phyloP scores from a whole-genome alignment of 1,140 invertebrate genomes.

The Trachymyrmex septentrionalis region DNA sequence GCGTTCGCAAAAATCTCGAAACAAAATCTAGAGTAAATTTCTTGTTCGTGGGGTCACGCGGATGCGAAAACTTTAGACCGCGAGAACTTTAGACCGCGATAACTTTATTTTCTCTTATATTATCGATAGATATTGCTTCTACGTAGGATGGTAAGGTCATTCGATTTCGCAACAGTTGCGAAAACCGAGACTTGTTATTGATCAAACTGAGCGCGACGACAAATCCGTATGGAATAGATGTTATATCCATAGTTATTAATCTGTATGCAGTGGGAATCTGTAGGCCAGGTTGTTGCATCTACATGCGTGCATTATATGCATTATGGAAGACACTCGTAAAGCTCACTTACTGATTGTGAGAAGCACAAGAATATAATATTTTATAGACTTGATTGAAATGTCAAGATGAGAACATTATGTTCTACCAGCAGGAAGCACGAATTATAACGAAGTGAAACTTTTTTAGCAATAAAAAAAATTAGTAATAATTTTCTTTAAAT shows the following conservation, averaged over 20 bases:
- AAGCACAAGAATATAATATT: no score
- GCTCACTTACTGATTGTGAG: no score
- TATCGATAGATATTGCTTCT: conserved; percentile 51
- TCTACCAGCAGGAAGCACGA: no score
- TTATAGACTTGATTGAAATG: no score
- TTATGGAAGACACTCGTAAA: no score
- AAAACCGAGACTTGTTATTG: conserved; percentile 28
- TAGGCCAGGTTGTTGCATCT: no score
- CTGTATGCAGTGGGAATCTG: not conserved
- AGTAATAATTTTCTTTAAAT: not conserved
- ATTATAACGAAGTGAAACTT: not conserved
- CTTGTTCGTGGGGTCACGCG: conserved; percentile 44
- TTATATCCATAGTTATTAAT: not conserved
- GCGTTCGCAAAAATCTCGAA: conserved; percentile 20
- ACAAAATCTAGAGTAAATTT: conserved; percentile 50
- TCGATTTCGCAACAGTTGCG: conserved; percentile 35
- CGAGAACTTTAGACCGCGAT: conserved; percentile 28
- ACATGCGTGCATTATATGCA: no score
- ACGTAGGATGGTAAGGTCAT: not conserved
- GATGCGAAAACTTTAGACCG: conserved; percentile 31
- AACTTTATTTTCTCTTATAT: conserved; percentile 55
- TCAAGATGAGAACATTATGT: no score
- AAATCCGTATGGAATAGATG: conserved; percentile 8
- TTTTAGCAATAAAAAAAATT: not conserved
- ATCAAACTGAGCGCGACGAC: conserved; percentile 18